Evolutionary conservation across 2,888 invertebrate species (phyloP).

Genomic region (Dryocosmus kuriphilus): DNA sequence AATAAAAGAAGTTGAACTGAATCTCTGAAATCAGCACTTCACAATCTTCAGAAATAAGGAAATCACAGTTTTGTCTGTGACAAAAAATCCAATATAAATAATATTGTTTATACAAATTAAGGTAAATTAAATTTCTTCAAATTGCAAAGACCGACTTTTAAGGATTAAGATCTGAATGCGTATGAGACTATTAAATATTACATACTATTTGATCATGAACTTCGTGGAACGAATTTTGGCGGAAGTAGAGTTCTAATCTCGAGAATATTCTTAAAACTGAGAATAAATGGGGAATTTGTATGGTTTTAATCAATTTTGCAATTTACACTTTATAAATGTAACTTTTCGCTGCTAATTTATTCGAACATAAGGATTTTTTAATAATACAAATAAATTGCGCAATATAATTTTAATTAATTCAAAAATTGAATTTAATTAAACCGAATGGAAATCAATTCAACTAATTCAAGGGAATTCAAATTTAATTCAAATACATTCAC

Average conservation of each 20-base stretch:
- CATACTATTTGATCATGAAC: constrained; percentile 23
- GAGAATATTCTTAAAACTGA: background rate
- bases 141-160: background rate
- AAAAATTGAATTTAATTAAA: background rate
- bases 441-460: background rate
- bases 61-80: background rate
- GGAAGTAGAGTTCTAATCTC: background rate
- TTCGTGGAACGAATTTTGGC: constrained; percentile 34
- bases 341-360: no score
- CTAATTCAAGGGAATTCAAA: background rate
- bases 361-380: no score
- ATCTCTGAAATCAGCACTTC: no score
- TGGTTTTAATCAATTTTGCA: no score
- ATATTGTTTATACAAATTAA: background rate
- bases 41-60: background rate
- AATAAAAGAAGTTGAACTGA: no score
- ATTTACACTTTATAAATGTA: no score
- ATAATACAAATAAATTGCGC: background rate
- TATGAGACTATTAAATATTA: background rate
- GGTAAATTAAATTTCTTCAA: background rate
- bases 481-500: no score
- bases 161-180: background rate
- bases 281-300: background rate
- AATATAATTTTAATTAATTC: background rate
- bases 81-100: background rate